These are phyloP conservation scores for Dorcus hopei DNA, from an alignment of 2,888 invertebrate genomes.

Conservation along the genomic window DNA sequence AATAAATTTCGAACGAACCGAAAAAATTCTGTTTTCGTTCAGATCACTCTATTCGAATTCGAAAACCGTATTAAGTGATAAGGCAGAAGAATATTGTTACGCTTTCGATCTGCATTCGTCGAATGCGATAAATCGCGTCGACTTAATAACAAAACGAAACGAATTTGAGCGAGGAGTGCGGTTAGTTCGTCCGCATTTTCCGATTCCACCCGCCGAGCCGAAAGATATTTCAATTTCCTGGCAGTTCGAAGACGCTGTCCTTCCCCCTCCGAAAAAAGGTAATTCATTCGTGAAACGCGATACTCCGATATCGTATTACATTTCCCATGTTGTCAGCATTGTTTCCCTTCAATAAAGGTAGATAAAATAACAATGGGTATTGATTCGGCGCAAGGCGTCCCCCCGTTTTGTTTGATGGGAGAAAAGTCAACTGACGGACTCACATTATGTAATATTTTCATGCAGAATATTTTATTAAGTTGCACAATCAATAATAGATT, in stretches of 20 bases:
- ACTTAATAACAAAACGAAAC: not conserved
- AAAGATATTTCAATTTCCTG: constrained; percentile 33
- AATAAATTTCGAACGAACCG: too few species aligned
- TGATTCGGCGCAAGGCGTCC: constrained; percentile 18
- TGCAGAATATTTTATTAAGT: too few species aligned
- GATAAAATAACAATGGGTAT: constrained; percentile 33
- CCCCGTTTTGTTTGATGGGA: too few species aligned
- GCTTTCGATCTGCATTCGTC: not conserved
- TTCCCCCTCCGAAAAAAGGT: constrained; percentile 27
- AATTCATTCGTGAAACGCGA: constrained; percentile 39
- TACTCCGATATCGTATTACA: constrained; percentile 32
- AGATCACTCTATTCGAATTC: not conserved
- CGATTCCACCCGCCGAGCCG: constrained; percentile 23
- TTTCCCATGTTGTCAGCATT: constrained; percentile 34
- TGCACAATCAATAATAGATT: too few species aligned
- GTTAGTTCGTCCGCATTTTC: constrained; percentile 16
- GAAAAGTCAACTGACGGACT: too few species aligned
- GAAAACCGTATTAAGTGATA: not conserved
- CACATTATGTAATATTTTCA: too few species aligned
- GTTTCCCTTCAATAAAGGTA: constrained; percentile 33
- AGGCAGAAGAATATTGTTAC: not conserved
- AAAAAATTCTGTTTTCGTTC: too few species aligned
- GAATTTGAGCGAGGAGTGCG: not conserved
- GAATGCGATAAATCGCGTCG: not conserved
- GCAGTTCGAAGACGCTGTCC: constrained; percentile 4